Base-by-base conservation (phyloP, 2,113 vertebrate genomes). In the Pungitius pungitius region DNA sequence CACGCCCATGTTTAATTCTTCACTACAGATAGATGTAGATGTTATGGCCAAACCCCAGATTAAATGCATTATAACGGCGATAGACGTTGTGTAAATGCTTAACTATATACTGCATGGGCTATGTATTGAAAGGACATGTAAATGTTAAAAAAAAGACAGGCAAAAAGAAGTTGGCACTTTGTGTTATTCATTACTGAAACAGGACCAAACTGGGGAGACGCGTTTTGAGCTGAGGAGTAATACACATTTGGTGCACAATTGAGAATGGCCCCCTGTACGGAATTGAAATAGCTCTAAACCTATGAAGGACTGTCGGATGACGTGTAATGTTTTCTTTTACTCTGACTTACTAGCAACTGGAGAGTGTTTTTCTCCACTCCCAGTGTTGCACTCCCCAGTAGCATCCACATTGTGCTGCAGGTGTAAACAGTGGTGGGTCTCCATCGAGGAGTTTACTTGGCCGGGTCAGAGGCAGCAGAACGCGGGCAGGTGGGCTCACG, bases 321-420 rank as follows among this genome's bases (percentile, higher is more conserved):
- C 27, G 24, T 42, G 39, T 55, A 15, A 60, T 45, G 45, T 75
- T 22, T 76, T 49, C 37, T 74, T 35, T 57, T 73, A 14, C 75
- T 59, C 66, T 62, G 18, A 39, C 47, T 49, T 35, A 52, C 61
- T n/a, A 43, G 22, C 49, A 47, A 45, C 55, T 55, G 65, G 57
- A 68, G 49, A 47, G 30, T n/a, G 69, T 60, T 68, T 64, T 47
- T 40, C 27, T 57, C 54, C n/a, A 18, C 61, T 70, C 62, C 49
- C 58, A 40, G 45, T 60, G 64, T 47, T n/a, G n/a, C n/a, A n/a
- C n/a, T n/a, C n/a, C n/a, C n/a, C n/a, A n/a, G 30, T 24, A 24
- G 71, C 45, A 82, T 89, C 51, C 85, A 84, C n/a, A n/a, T n/a
- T 81, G 80, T 84, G 61, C 85, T 69, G 78, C 83, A 82, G 81